Conservation (phyloP, 2,888 invertebrate species). For the Ichneumoninae sp. region DNA sequence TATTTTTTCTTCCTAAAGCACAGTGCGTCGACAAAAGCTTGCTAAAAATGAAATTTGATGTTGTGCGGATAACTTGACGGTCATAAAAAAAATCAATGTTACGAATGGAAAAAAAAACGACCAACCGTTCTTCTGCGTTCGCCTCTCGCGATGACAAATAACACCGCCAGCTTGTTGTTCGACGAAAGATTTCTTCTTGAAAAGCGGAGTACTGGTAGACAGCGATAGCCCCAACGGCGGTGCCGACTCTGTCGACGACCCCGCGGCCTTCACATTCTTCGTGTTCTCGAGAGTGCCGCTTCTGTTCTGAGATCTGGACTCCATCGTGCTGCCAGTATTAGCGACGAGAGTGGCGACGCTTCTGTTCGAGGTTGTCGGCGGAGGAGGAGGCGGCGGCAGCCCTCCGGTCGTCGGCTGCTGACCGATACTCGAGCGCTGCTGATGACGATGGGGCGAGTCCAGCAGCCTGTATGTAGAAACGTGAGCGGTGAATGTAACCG, state of each 20-base stretch:
- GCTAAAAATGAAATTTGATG: no score
- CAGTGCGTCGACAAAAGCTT: no score
- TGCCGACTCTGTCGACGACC: constrained; percentile 82
- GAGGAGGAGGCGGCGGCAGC: constrained; percentile 67
- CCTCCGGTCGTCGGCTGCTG: constrained; percentile 72
- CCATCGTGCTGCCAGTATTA: constrained; percentile 74
- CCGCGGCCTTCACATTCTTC: constrained; percentile 75
- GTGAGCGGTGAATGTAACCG: no score
- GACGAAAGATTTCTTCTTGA: constrained; percentile 86
- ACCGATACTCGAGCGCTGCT: constrained; percentile 76
- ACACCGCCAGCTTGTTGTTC: constrained; percentile 75
- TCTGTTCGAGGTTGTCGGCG: constrained; percentile 61
- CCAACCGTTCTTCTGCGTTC: constrained; percentile 56
- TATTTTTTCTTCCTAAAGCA: no score
- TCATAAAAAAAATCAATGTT: no score
- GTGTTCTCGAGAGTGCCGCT: constrained; percentile 81
- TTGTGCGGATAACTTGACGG: no score
- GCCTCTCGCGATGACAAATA: constrained; percentile 40
- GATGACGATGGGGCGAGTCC: constrained; percentile 83
- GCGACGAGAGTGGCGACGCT: constrained; percentile 45
- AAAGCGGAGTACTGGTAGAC: constrained; percentile 89
- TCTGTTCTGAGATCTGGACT: constrained; percentile 77
- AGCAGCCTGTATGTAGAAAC: constrained; percentile 71
- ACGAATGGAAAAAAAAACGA: neutral
- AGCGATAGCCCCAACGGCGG: constrained; percentile 84